Percentiles rank a stretch among this genome's conserved stretches.
These are phyloP conservation scores for Glossosoma conforme DNA, from an alignment of 1,140 invertebrate genomes.

Conservation along the genomic window DNA sequence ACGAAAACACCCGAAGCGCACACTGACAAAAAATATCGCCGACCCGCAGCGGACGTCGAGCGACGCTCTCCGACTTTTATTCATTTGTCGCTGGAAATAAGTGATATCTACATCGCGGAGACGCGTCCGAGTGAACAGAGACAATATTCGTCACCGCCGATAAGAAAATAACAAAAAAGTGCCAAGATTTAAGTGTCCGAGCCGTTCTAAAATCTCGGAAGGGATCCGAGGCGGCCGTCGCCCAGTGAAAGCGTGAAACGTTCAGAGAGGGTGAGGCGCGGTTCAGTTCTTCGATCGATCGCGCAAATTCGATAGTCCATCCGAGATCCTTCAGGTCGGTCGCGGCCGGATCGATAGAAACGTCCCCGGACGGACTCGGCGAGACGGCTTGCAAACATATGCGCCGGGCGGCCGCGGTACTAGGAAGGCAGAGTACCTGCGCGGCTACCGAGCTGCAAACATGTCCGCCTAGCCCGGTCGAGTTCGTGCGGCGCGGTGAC, in stretches of 20 bases:
- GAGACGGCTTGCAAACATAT: slow-evolving; percentile 21
- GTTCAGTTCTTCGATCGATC: slow-evolving; percentile 13
- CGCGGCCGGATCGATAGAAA: background rate
- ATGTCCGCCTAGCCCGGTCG: slow-evolving; percentile 9
- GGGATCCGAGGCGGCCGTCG: slow-evolving; percentile 14
- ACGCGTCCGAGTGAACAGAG: too few species aligned
- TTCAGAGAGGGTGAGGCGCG: slow-evolving; percentile 20
- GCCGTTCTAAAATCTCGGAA: slow-evolving; percentile 14
- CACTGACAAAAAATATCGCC: slow-evolving; percentile 19
- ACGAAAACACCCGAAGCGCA: slow-evolving; percentile 22
- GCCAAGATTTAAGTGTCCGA: slow-evolving; percentile 12
- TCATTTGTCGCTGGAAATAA: slow-evolving; percentile 20
- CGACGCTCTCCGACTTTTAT: slow-evolving; percentile 20
- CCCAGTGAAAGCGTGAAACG: slow-evolving; percentile 25
- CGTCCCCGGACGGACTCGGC: background rate
- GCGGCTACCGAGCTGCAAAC: slow-evolving; percentile 21
- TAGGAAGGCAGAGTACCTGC: slow-evolving; percentile 18
- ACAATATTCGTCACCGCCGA: too few species aligned
- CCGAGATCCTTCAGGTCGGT: slow-evolving; percentile 9
- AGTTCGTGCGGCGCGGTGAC: slow-evolving; percentile 17
- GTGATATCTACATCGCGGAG: slow-evolving; percentile 11
- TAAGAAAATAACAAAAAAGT: too few species aligned
- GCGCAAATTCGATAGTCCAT: slow-evolving; percentile 19
- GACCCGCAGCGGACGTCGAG: slow-evolving; percentile 13
- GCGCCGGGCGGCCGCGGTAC: slow-evolving; percentile 15